Conservation (phyloP, 2,797 vertebrate species). For the Cyprinella venusta region DNA sequence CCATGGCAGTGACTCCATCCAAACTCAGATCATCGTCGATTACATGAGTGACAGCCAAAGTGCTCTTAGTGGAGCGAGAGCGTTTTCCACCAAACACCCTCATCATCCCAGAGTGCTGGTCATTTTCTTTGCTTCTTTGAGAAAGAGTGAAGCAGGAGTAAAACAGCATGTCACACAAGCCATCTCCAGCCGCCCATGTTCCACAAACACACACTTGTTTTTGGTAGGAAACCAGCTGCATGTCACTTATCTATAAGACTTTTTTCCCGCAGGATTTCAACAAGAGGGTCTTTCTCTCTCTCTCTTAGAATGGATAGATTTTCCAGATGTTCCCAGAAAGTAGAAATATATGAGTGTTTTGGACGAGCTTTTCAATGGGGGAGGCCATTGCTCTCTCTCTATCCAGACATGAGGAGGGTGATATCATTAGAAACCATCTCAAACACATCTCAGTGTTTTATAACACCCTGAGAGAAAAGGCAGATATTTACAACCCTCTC, state of each 20-base stretch:
- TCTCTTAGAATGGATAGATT: conserved; percentile 50
- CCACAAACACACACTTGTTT: conserved; percentile 54
- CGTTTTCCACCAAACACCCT: conserved; percentile 3
- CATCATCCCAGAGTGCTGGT: conserved; percentile 1
- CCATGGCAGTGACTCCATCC: conserved; percentile 17
- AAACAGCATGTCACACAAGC: conserved; percentile 23
- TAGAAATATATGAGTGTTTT: conserved; percentile 57
- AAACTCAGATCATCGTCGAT: not conserved
- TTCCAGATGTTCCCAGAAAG: conserved; percentile 66
- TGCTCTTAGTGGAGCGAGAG: conserved; percentile 13
- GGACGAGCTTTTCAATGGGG: conserved; percentile 39
- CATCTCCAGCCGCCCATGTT: conserved; percentile 30
- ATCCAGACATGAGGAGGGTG: conserved; percentile 48
- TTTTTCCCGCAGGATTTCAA: conserved; percentile 58
- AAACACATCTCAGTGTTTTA: conserved; percentile 47
- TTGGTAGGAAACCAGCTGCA: conserved; percentile 51
- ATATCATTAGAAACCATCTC: conserved; percentile 54
- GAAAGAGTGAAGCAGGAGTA: not conserved
- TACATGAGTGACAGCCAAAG: conserved; percentile 28
- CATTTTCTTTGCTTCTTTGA: conserved; percentile 11
- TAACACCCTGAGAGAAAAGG: conserved; percentile 22
- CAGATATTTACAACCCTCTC: conserved; percentile 10
- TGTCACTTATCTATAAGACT: conserved; percentile 58
- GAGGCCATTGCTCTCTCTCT: conserved; percentile 39
- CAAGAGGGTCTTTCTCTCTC: conserved; percentile 47